Evolutionary conservation across 2,888 invertebrate genomes (phyloP).

Genomic region (Omphaloscelis lunosa): DNA sequence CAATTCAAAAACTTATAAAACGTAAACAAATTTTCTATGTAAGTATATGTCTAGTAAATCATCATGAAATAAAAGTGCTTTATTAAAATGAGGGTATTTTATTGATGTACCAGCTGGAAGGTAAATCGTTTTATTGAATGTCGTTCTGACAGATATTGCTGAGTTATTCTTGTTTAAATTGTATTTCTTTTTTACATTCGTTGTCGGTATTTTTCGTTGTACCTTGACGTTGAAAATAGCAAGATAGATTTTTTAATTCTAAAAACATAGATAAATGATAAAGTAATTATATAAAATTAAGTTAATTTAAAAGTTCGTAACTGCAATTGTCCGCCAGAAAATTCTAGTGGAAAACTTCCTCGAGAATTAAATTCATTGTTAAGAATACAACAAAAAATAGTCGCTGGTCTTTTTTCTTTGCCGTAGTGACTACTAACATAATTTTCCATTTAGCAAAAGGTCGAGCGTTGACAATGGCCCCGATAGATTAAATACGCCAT

Average conservation of each 20-base stretch:
- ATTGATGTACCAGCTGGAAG: neutral
- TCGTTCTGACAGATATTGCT: conserved; percentile 6
- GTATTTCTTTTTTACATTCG: conserved; percentile 6
- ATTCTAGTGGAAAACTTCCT: neutral
- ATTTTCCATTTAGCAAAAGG: conserved; percentile 14
- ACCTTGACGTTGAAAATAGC: conserved; percentile 11
- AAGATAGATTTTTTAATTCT: conserved; percentile 23
- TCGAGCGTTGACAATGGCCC: neutral
- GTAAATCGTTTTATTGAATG: conserved; percentile 1
- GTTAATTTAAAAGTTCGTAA: neutral
- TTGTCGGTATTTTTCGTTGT: conserved; percentile 1
- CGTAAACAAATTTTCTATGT: neutral
- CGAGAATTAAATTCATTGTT: neutral
- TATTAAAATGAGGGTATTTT: neutral
- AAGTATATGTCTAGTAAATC: neutral
- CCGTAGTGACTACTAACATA: conserved; percentile 6
- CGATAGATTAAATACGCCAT: conserved; percentile 10
- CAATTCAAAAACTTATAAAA: neutral
- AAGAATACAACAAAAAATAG: neutral
- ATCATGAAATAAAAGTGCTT: neutral
- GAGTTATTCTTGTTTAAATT: neutral
- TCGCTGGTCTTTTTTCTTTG: neutral
- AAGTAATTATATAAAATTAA: neutral
- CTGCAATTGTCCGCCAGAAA: conserved; percentile 8
- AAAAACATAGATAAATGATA: neutral